Evolutionary conservation across 2,113 vertebrate species (phyloP).

Genomic region (Furnarius figulus): DNA sequence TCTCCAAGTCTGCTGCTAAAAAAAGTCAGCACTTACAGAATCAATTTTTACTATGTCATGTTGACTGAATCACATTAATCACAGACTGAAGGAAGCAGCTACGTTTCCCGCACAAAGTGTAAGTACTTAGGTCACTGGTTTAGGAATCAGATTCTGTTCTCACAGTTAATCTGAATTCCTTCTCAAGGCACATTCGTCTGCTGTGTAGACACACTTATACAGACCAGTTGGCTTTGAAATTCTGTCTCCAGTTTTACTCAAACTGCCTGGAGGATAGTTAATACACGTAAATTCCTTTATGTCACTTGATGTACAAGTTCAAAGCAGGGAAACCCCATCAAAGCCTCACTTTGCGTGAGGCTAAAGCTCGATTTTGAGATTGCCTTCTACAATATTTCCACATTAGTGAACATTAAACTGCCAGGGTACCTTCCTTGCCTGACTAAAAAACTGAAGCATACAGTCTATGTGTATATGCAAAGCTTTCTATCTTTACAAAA

Average conservation of each 20-base stretch:
- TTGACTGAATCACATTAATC: neutral
- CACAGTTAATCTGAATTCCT: neutral
- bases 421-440: neutral
- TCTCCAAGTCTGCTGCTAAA: neutral
- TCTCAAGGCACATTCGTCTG: neutral
- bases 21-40: neutral
- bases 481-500: neutral
- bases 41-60: neutral
- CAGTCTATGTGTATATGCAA: neutral
- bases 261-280: neutral
- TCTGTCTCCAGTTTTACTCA: neutral
- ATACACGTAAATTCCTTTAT: neutral
- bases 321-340: neutral
- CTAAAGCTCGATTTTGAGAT: neutral
- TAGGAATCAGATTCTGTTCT: neutral
- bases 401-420: accelerated
- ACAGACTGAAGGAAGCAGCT: neutral
- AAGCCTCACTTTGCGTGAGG: neutral
- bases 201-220: neutral
- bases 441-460: neutral
- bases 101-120: neutral
- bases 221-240: neutral
- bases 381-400: neutral
- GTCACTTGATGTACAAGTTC: neutral
- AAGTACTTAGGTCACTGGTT: neutral